Percentiles rank a stretch among this genome's conserved stretches.
Evolutionary conservation across 1,140 invertebrate species (phyloP).

Genomic region (Drosophila ironensis): DNA sequence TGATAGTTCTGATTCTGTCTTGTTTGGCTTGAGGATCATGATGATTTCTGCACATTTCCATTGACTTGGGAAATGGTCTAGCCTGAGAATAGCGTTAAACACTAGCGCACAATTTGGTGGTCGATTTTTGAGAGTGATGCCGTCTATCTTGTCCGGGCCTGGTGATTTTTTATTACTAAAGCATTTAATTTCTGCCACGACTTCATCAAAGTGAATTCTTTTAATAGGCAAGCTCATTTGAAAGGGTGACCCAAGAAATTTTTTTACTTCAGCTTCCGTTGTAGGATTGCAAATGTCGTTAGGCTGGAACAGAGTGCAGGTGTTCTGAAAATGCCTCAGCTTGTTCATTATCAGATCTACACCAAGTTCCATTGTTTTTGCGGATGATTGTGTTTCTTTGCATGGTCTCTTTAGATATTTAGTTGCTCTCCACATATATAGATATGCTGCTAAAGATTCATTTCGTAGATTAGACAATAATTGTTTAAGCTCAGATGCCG

Average conservation of each 20-base stretch:
- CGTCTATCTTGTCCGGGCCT: slow-evolving; percentile 25
- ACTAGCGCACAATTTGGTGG: slow-evolving; percentile 19
- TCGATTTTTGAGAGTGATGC: slow-evolving; percentile 12
- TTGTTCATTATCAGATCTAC: background rate
- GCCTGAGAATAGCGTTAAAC: slow-evolving; percentile 30
- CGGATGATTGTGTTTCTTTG: background rate
- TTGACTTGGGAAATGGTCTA: slow-evolving; percentile 30
- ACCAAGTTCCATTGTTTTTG: background rate
- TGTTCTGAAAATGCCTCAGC: background rate
- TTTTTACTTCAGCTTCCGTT: slow-evolving; percentile 9
- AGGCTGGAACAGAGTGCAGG: background rate
- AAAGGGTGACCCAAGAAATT: slow-evolving; percentile 10
- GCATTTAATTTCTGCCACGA: slow-evolving; percentile 20
- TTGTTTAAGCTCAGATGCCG: background rate
- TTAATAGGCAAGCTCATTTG: slow-evolving; percentile 24
- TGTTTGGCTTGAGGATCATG: slow-evolving; percentile 21
- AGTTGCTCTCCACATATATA: background rate
- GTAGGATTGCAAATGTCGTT: background rate
- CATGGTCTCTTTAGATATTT: background rate
- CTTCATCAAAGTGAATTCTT: background rate
- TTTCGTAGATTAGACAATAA: background rate
- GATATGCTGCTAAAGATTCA: background rate
- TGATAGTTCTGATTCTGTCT: slow-evolving; percentile 1
- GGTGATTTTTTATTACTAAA: slow-evolving; percentile 40
- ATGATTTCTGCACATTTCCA: slow-evolving; percentile 31